Evolutionary conservation across 1,140 invertebrate genomes (phyloP), one percentile per base, ranked within the genome.

Genomic region (Tetramorium simillimum): DNA sequence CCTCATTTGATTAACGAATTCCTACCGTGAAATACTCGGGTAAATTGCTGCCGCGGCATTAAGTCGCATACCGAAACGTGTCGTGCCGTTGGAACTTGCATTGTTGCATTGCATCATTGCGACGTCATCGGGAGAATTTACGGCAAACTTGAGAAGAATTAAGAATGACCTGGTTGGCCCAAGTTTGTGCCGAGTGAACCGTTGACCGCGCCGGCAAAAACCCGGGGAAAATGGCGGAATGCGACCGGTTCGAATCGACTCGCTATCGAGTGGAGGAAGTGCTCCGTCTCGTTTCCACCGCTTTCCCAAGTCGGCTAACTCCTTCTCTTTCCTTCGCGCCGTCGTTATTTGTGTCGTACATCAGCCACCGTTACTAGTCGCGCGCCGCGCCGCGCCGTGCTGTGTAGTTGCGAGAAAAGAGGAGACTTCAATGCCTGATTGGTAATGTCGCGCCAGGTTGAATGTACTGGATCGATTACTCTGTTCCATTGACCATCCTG

Each of bases 231-330:
- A 89, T 87, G 81, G 81, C 76, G 53, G 84, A 33, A 33, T 77
- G 72, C 88, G 86, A 92, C 92, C 91, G 90, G 91, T 92, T 92
- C 82, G 91, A 89, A 92, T 90, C 89, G 76, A 65, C 87, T 90
- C 80, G 86, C 76, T 90, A 92, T 86, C 70, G 90, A 76, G 76
- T 84, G 69, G 2, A 91, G 88, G 89, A 91, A 88, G 90, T 69
- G 85, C 86, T 58, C 62, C 43, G 49, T 73, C 75, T 76, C 56
- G 33, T 43, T 77, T 65, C 37, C 49, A 49, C 49, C 49, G 67
- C 69, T 88, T 86, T 86, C 87, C 65, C 33, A 86, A 24, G 53
- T 10, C n/a, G 21, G 16, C 24, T n/a, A 60, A 51, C 53, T 65
- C 40, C 28, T 65, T 85, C 40, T 28, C 46, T 33, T 85, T 43